Percentiles rank a stretch among this genome's conserved stretches.
Conservation (phyloP, 2,113 vertebrate genomes). For the Ptychochromis oligacanthus region DNA sequence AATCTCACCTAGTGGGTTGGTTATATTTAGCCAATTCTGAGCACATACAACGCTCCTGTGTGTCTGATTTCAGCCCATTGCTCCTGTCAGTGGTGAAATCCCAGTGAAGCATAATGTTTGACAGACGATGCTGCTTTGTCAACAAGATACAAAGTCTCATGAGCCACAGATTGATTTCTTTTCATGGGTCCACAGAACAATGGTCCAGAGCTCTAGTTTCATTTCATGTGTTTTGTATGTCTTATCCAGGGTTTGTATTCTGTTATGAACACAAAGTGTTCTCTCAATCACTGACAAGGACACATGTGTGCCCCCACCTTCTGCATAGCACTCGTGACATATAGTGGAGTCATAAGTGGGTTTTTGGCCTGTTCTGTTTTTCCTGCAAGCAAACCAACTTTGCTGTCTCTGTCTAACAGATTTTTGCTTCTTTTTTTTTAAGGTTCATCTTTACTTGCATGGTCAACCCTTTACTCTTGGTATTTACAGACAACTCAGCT, state of each 20-base stretch:
- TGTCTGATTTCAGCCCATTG: neutral
- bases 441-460: neutral
- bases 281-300: conserved; percentile 2
- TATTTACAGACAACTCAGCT: neutral
- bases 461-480: neutral
- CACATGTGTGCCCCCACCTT: neutral
- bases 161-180: neutral
- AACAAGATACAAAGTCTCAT: neutral
- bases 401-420: neutral
- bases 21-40: neutral
- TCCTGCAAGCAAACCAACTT: neutral
- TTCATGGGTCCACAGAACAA: neutral
- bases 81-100: neutral
- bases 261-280: neutral
- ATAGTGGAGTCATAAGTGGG: neutral
- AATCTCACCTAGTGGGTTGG: neutral
- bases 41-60: neutral
- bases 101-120: neutral
- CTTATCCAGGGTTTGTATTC: neutral
- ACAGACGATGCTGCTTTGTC: conserved; percentile 1
- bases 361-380: neutral
- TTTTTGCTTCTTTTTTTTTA: neutral
- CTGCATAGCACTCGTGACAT: neutral
- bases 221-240: neutral
- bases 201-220: neutral